phyloP scores from a whole-genome alignment of 2,888 invertebrate species.

The Miltochrista miniata region DNA sequence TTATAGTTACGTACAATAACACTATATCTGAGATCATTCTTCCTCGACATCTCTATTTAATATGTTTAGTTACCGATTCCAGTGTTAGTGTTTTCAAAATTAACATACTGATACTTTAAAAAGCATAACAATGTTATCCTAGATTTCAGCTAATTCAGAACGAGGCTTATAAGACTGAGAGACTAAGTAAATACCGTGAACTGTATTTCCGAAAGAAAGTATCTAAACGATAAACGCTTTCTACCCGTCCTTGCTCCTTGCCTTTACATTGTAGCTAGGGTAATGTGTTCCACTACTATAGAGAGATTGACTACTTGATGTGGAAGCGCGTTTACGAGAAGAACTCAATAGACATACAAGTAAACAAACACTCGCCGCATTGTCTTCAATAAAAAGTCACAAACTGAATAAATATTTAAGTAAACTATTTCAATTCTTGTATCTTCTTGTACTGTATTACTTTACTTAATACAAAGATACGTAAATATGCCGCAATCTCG shows the following conservation, averaged over 20 bases:
- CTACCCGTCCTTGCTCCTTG: slow-evolving; percentile 83
- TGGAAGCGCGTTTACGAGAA: slow-evolving; percentile 64
- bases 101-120: slow-evolving; percentile 37
- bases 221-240: slow-evolving; percentile 75
- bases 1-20: slow-evolving; percentile 49
- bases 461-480: slow-evolving; percentile 19
- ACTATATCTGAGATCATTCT: slow-evolving; percentile 54
- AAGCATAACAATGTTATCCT: slow-evolving; percentile 45
- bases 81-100: slow-evolving; percentile 29
- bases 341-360: slow-evolving; percentile 45
- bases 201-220: slow-evolving; percentile 76
- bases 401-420: slow-evolving; percentile 32
- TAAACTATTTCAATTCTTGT: slow-evolving; percentile 4
- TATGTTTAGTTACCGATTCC: slow-evolving; percentile 29
- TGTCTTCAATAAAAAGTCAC: slow-evolving; percentile 45
- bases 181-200: slow-evolving; percentile 77
- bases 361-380: slow-evolving; percentile 37
- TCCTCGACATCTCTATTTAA: slow-evolving; percentile 31
- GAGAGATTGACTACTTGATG: slow-evolving; percentile 59
- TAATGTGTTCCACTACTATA: slow-evolving; percentile 66
- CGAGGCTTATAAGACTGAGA: slow-evolving; percentile 80
- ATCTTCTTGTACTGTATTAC: slow-evolving; percentile 25
- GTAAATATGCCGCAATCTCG: slow-evolving; percentile 14
- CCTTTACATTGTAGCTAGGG: slow-evolving; percentile 80
- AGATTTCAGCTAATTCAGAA: slow-evolving; percentile 64